Conservation (phyloP, 2,888 invertebrate genomes). For the Oscheius sp. region DNA sequence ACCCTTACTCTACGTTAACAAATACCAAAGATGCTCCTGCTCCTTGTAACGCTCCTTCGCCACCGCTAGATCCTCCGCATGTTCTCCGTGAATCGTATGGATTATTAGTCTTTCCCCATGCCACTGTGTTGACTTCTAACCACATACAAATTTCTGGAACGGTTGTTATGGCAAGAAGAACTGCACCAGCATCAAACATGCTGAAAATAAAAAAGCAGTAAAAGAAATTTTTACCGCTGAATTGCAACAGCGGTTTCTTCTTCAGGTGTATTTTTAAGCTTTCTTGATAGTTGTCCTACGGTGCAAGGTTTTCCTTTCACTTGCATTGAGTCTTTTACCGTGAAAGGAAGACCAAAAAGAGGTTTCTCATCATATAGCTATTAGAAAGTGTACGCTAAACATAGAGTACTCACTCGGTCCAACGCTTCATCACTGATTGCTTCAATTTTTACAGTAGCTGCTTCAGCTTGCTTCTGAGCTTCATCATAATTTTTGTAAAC, state of each 20-base stretch:
- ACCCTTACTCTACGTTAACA: background rate
- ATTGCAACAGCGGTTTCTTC: background rate
- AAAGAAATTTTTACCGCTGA: background rate
- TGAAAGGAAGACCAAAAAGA: slow-evolving; percentile 12
- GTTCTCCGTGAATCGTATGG: slow-evolving; percentile 27
- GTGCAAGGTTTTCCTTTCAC: slow-evolving; percentile 10
- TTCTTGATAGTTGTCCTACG: background rate
- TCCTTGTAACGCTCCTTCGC: slow-evolving; percentile 20
- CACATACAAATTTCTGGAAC: slow-evolving; percentile 27
- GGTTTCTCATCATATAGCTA: slow-evolving; percentile 10
- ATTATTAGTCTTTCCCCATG: slow-evolving; percentile 23
- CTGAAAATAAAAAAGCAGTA: too few relatives aligned
- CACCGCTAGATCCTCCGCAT: slow-evolving; percentile 29
- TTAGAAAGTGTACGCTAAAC: background rate
- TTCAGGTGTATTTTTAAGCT: background rate
- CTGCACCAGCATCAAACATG: slow-evolving; percentile 21
- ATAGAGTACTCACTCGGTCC: background rate
- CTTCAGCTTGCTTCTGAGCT: slow-evolving; percentile 1
- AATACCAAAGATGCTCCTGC: slow-evolving; percentile 25
- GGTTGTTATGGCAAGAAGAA: slow-evolving; percentile 22
- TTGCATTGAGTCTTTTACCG: slow-evolving; percentile 16
- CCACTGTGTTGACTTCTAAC: slow-evolving; percentile 10
- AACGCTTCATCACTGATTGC: background rate
- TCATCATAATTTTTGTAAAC: slow-evolving; percentile 10
- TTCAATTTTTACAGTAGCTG: background rate